These are phyloP conservation scores for Muntiacus muntjak DNA, from an alignment of 2,113 vertebrate genomes.

Conservation along the genomic window DNA sequence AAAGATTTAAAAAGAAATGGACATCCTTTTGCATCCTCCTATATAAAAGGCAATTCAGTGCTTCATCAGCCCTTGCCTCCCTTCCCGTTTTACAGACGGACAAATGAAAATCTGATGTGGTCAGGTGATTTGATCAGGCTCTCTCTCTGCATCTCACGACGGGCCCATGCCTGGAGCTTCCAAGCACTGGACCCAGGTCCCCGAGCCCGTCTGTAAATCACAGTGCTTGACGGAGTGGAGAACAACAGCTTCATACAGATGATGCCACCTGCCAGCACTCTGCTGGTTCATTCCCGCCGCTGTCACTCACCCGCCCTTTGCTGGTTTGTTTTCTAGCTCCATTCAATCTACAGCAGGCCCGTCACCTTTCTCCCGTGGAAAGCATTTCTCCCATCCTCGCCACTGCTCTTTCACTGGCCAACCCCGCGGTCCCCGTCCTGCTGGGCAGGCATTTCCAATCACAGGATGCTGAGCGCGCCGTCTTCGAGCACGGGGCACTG, in stretches of 20 bases:
- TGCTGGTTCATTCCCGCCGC: not conserved
- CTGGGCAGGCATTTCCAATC: conserved; percentile 64
- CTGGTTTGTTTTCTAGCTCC: conserved; percentile 27
- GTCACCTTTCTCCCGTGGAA: conserved; percentile 1
- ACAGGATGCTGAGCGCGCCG: not conserved
- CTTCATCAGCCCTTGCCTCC: rapidly evolving
- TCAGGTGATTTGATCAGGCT: not conserved
- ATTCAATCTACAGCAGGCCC: not conserved
- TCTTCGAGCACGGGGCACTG: not conserved
- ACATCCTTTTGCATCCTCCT: not conserved
- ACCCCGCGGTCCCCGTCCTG: conserved; percentile 33
- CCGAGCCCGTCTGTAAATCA: not conserved
- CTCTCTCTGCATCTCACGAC: not conserved
- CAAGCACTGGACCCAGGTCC: not conserved
- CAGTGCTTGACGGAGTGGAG: not conserved
- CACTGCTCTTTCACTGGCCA: conserved; percentile 51
- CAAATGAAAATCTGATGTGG: not conserved
- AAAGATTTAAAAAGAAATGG: not conserved
- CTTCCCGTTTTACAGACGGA: not conserved
- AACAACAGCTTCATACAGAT: not conserved
- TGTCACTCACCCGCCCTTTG: not conserved
- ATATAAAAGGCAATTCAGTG: not conserved
- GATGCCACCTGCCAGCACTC: not conserved
- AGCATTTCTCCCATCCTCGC: conserved; percentile 18
- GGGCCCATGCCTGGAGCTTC: not conserved